Evolutionary conservation across 2,888 invertebrate species (phyloP).

Genomic region (Conus canariensis): DNA sequence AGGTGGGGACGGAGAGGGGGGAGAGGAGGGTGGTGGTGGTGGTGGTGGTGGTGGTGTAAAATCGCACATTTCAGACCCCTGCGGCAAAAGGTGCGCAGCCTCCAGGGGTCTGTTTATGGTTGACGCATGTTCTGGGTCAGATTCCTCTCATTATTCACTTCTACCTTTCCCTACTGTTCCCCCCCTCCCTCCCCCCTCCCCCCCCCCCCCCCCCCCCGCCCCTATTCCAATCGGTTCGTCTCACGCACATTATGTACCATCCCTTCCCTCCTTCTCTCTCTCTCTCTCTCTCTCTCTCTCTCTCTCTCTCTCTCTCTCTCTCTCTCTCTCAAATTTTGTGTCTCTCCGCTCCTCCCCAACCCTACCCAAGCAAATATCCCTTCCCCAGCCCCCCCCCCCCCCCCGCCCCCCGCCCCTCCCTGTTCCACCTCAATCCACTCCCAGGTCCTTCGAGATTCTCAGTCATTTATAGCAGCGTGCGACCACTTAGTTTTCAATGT

Average conservation of each 20-base stretch:
- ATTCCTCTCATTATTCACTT: neutral
- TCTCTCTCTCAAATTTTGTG: too few relatives aligned
- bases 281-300: neutral
- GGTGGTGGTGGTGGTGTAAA: too few relatives aligned
- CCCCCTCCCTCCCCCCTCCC: too few relatives aligned
- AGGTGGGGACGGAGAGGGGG: neutral
- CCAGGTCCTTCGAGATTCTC: too few relatives aligned
- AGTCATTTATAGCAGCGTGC: too few relatives aligned
- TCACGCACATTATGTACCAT: neutral
- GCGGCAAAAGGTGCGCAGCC: neutral
- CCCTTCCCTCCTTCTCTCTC: neutral
- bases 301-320: too few relatives aligned
- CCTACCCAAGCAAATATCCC: too few relatives aligned
- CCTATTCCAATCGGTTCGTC: neutral
- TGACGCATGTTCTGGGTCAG: constrained; percentile 20
- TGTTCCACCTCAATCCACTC: too few relatives aligned
- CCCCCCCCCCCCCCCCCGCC: neutral
- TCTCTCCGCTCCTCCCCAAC: neutral
- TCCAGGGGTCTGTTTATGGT: neutral
- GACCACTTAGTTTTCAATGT: too few relatives aligned
- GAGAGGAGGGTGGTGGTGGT: too few relatives aligned
- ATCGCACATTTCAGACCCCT: too few relatives aligned
- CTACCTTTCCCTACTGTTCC: neutral
- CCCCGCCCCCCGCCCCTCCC: too few relatives aligned
- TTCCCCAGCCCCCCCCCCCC: neutral